Conservation (phyloP, 2,888 invertebrate genomes). For the Argynnis bischoffii region DNA sequence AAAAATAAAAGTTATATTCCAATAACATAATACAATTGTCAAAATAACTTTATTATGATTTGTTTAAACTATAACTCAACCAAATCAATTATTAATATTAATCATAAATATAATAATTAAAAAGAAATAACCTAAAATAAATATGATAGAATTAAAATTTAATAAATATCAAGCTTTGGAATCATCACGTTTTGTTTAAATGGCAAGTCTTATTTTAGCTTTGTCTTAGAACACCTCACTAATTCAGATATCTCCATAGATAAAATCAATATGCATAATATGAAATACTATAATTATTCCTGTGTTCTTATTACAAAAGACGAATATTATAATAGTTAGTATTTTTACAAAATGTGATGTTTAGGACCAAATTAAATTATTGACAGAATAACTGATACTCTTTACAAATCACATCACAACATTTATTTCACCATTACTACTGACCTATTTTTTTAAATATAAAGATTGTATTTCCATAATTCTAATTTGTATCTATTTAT, state of each 20-base stretch:
- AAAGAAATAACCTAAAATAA: constrained; percentile 35
- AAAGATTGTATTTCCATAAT: no score
- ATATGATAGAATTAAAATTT: constrained; percentile 50
- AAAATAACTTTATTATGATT: no score
- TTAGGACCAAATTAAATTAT: not conserved
- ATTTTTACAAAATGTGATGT: constrained; percentile 16
- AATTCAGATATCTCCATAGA: not conserved
- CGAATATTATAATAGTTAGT: not conserved
- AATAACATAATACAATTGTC: no score
- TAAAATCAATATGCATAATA: not conserved
- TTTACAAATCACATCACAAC: no score
- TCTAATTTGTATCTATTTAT: no score
- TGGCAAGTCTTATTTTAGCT: constrained; percentile 57
- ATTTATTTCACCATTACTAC: no score
- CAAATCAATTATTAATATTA: not conserved
- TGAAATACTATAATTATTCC: not conserved
- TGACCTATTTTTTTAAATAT: no score
- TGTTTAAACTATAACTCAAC: no score
- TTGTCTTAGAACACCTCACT: constrained; percentile 7
- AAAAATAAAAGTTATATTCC: no score
- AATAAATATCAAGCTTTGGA: constrained; percentile 64
- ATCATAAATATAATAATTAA: constrained; percentile 1
- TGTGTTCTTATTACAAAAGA: not conserved
- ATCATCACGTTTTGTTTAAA: constrained; percentile 62
- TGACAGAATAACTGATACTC: no score